A percentile compares a stretch with the other conserved stretches of the same genome.
Conservation (phyloP, 2,113 vertebrate genomes). For the Athene noctua region DNA sequence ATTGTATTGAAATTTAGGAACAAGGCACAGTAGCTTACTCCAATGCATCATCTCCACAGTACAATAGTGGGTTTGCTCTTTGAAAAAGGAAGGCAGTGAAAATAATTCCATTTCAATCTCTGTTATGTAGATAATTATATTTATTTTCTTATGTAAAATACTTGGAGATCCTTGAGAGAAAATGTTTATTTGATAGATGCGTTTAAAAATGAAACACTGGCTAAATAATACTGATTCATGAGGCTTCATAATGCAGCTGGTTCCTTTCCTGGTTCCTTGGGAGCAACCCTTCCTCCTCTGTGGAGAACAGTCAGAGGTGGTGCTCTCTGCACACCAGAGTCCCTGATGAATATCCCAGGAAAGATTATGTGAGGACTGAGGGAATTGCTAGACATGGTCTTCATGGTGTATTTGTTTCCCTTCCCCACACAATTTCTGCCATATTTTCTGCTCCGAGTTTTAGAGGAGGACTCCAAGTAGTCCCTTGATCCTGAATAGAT, state of each 20-base stretch:
- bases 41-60: background rate
- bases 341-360: background rate
- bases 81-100: background rate
- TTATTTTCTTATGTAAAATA: conserved; percentile 24
- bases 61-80: background rate
- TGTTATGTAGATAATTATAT: background rate
- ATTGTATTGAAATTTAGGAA: background rate
- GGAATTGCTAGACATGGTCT: background rate
- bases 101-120: background rate
- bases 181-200: background rate
- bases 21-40: background rate
- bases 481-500: background rate
- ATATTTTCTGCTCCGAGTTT: background rate
- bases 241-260: background rate
- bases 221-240: background rate
- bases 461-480: background rate
- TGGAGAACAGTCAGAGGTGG: background rate
- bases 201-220: background rate
- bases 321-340: background rate
- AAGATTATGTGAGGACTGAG: background rate
- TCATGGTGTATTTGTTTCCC: background rate
- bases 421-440: background rate
- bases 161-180: background rate
- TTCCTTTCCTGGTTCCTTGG: background rate
- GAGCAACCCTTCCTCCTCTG: background rate